Percentiles rank a stretch among this genome's conserved stretches.
Evolutionary conservation across 2,113 vertebrate species (phyloP).

Genomic region (Dendropsophus ebraccatus): DNA sequence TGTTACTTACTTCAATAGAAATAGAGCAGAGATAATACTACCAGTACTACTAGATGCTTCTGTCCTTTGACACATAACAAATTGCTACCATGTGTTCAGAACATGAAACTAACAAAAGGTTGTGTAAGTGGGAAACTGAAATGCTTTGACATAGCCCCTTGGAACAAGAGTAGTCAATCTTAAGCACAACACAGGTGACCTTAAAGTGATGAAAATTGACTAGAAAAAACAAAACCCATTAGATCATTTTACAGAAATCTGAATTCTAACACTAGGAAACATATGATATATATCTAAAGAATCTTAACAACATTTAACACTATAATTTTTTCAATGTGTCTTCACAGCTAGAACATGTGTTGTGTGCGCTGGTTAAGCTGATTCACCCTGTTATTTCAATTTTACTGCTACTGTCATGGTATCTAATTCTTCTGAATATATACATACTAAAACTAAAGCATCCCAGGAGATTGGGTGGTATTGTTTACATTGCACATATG

Average conservation of each 20-base stretch:
- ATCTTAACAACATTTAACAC: constrained; percentile 24
- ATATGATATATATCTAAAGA: constrained; percentile 8
- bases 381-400: neutral
- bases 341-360: neutral
- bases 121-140: neutral
- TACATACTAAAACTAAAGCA: too few relatives aligned
- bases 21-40: neutral
- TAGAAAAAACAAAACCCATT: constrained; percentile 10
- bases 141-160: constrained; percentile 7
- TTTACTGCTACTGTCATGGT: neutral
- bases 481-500: too few relatives aligned
- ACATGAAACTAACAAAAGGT: constrained; percentile 8
- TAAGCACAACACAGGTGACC: constrained; percentile 32
- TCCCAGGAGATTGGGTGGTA: too few relatives aligned
- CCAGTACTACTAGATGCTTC: neutral
- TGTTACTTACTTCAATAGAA: neutral
- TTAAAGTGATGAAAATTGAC: constrained; percentile 26
- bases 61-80: constrained; percentile 13
- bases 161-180: constrained; percentile 2
- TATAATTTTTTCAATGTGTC: constrained; percentile 20
- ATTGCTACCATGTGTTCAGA: constrained; percentile 29
- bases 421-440: too few relatives aligned
- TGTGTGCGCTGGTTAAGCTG: neutral
- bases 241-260: constrained; percentile 28
- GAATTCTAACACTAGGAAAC: constrained; percentile 16